A percentile compares a stretch with the other conserved stretches of the same genome.
phyloP scores from a whole-genome alignment of 2,797 vertebrate species.

The Centroberyx gerrardi region DNA sequence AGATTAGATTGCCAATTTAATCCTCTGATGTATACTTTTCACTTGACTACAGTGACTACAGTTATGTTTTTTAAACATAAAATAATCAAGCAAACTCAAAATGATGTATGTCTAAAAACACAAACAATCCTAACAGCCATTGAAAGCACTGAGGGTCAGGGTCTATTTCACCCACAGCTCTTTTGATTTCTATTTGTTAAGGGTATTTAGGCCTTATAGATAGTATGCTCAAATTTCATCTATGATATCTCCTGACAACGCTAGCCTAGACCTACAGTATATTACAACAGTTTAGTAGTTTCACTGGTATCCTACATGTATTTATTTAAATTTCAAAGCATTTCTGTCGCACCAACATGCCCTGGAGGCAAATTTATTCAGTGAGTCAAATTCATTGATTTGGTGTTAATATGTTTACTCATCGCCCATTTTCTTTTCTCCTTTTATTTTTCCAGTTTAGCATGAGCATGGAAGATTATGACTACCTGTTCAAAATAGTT shows the following conservation, averaged over 20 bases:
- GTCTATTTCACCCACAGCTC: too few species aligned
- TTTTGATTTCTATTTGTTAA: background rate
- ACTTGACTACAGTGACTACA: too few species aligned
- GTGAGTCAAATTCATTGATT: background rate
- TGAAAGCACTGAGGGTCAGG: too few species aligned
- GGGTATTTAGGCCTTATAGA: conserved; percentile 13
- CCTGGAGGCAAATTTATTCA: background rate
- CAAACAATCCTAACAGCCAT: too few species aligned
- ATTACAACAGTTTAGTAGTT: conserved; percentile 12
- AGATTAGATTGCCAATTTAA: too few species aligned
- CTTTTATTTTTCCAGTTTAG: conserved; percentile 82
- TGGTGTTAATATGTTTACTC: background rate
- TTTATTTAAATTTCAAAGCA: background rate
- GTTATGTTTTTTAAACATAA: too few species aligned
- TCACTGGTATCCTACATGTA: background rate
- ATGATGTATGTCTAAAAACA: too few species aligned
- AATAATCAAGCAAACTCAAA: too few species aligned
- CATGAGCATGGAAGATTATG: conserved; percentile 99
- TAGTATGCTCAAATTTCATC: background rate
- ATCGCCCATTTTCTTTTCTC: background rate
- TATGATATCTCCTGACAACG: background rate
- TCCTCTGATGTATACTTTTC: too few species aligned
- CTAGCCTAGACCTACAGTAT: background rate
- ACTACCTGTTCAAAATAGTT: conserved; percentile 99
- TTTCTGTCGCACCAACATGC: background rate